Percentiles rank a stretch among this genome's conserved stretches.
These are phyloP conservation scores for Siphamia tubifer DNA, from an alignment of 2,113 vertebrate species.

Conservation along the genomic window DNA sequence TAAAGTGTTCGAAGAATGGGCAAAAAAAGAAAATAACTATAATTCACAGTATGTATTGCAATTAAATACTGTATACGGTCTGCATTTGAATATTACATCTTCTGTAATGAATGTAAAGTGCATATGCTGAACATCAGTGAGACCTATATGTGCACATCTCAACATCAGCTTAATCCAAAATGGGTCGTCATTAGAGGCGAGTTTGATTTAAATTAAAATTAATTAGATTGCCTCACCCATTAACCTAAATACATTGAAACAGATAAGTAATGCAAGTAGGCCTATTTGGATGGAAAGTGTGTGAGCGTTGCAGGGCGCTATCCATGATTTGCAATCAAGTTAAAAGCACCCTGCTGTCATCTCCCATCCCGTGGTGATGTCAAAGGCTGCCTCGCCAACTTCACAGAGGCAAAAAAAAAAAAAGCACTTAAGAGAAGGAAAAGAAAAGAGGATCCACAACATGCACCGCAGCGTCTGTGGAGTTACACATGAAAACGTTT, in stretches of 20 bases:
- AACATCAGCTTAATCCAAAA: conserved; percentile 65
- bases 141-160: conserved; percentile 50
- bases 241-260: conserved; percentile 79
- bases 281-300: conserved; percentile 75
- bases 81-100: conserved; percentile 11
- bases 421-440: conserved; percentile 61
- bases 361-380: conserved; percentile 75
- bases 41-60: not conserved
- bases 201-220: conserved; percentile 78
- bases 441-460: conserved; percentile 53
- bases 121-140: conserved; percentile 19
- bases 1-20: conserved; percentile 7
- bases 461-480: conserved; percentile 54
- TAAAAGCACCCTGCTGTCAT: conserved; percentile 80
- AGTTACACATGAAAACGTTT: not conserved
- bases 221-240: conserved; percentile 79
- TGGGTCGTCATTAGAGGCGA: conserved; percentile 73
- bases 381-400: conserved; percentile 76
- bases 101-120: conserved; percentile 23
- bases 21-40: conserved; percentile 1
- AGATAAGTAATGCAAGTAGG: conserved; percentile 76
- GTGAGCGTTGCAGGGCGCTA: conserved; percentile 63
- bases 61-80: not conserved
- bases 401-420: conserved; percentile 54
- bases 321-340: conserved; percentile 81